These are phyloP conservation scores for Spilosoma lubricipeda DNA, from an alignment of 2,888 invertebrate genomes.

Conservation along the genomic window DNA sequence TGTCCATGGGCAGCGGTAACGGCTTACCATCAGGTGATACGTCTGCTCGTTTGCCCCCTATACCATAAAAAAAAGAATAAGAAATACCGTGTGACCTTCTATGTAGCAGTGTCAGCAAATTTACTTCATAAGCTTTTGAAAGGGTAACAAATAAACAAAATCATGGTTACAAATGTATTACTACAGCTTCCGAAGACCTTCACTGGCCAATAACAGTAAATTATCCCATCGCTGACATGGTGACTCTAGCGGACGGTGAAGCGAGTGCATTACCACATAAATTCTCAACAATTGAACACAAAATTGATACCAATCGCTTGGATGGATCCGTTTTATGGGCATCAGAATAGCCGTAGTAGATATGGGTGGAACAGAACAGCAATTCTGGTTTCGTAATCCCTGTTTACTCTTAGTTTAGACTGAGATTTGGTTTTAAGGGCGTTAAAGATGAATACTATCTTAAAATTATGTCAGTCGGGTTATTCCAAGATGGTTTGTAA, in stretches of 20 bases:
- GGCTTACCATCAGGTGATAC: too few relatives aligned
- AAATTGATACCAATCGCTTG: conserved; percentile 59
- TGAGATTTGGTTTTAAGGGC: conserved; percentile 3
- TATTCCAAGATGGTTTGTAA: neutral
- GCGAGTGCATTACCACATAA: conserved; percentile 53
- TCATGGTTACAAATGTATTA: neutral
- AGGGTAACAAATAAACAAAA: too few relatives aligned
- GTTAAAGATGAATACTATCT: neutral
- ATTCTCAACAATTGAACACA: conserved; percentile 59
- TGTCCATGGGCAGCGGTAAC: too few relatives aligned
- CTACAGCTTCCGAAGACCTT: neutral
- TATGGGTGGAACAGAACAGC: conserved; percentile 2
- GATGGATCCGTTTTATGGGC: conserved; percentile 21
- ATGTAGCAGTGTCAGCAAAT: too few relatives aligned
- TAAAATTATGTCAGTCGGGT: neutral
- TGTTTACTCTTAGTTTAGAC: neutral
- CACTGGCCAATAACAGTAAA: neutral
- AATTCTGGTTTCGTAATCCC: neutral
- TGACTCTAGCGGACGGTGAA: conserved; percentile 41
- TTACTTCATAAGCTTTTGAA: too few relatives aligned
- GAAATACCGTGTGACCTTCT: too few relatives aligned
- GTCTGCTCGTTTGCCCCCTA: too few relatives aligned
- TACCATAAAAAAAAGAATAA: too few relatives aligned
- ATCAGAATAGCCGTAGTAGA: conserved; percentile 20
- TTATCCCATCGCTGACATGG: conserved; percentile 25